These are phyloP conservation scores for Rhynchomys soricoides DNA, from an alignment of 2,113 vertebrate genomes.

Conservation along the genomic window DNA sequence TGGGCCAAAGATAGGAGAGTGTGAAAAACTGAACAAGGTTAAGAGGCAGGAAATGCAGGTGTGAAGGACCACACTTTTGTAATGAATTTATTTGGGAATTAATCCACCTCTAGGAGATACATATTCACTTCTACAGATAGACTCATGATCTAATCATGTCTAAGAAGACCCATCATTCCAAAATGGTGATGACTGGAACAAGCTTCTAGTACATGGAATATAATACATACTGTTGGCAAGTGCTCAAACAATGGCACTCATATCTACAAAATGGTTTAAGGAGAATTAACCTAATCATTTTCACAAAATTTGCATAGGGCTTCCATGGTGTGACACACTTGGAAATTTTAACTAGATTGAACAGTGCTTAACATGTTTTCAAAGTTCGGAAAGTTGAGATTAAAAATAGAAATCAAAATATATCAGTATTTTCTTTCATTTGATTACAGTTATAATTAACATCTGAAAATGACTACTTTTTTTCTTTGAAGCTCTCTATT, in stretches of 20 bases:
- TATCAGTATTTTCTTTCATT: slow-evolving; percentile 52
- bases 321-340: background rate
- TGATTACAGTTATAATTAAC: slow-evolving; percentile 48
- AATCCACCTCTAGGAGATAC: background rate
- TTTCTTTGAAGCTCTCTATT: slow-evolving; percentile 60
- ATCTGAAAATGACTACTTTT: slow-evolving; percentile 65
- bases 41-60: background rate
- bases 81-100: background rate
- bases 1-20: background rate
- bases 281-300: background rate
- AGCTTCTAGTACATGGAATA: too few relatives aligned
- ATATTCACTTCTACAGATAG: background rate
- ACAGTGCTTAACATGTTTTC: background rate
- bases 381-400: background rate
- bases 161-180: background rate
- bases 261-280: background rate
- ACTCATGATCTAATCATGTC: background rate
- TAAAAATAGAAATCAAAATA: slow-evolving; percentile 50
- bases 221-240: background rate
- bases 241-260: background rate
- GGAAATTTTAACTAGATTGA: slow-evolving; percentile 20
- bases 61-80: background rate
- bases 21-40: background rate
- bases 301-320: background rate
- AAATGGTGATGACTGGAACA: background rate